Percentiles rank a stretch among this genome's conserved stretches.
These are phyloP conservation scores for Platichthys flesus DNA, from an alignment of 2,113 vertebrate genomes.

Conservation along the genomic window DNA sequence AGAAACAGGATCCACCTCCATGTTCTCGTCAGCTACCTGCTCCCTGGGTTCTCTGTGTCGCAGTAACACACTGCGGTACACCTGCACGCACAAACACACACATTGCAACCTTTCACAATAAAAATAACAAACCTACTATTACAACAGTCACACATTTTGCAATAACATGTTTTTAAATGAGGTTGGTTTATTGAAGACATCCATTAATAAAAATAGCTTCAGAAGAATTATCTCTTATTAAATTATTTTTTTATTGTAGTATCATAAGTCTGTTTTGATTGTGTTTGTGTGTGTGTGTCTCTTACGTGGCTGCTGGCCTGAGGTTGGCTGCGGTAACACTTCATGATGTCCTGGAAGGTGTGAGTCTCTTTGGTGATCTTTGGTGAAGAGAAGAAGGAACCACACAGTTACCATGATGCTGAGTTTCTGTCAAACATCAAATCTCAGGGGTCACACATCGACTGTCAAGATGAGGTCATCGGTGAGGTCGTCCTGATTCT, in stretches of 20 bases:
- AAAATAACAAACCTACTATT: too few relatives aligned
- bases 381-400: neutral
- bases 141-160: neutral
- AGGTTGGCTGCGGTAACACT: conserved; percentile 97
- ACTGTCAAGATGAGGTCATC: too few relatives aligned
- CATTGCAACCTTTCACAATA: neutral
- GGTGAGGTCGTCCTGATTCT: too few relatives aligned
- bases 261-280: neutral
- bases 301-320: conserved; percentile 97
- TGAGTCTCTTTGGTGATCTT: conserved; percentile 95
- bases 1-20: conserved; percentile 80
- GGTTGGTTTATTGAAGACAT: too few relatives aligned
- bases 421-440: neutral
- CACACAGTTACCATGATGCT: neutral
- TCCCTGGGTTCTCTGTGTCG: conserved; percentile 71
- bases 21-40: conserved; percentile 70
- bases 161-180: neutral
- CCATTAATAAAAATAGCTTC: too few relatives aligned
- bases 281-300: neutral
- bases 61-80: conserved; percentile 94
- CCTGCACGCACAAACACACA: conserved; percentile 77
- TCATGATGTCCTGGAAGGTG: conserved; percentile 98
- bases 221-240: too few relatives aligned
- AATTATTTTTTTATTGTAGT: too few relatives aligned
- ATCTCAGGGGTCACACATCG: too few relatives aligned